These are phyloP conservation scores for Cebidichthys violaceus DNA, from an alignment of 2,113 vertebrate genomes.

Conservation along the genomic window DNA sequence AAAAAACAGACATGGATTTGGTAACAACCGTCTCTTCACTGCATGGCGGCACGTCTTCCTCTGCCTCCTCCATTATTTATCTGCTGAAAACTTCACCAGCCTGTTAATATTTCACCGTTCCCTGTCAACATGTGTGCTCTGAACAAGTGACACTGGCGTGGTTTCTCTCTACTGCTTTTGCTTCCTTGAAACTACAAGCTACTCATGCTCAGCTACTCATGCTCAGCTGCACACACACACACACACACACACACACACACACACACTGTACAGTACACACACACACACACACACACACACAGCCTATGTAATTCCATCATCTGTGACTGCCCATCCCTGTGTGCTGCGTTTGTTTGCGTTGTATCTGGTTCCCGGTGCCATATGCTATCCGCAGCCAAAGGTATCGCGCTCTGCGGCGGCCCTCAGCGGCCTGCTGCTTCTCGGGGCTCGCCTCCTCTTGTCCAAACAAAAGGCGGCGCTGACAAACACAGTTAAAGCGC, in stretches of 20 bases:
- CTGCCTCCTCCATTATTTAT: background rate
- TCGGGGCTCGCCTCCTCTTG: constrained; percentile 62
- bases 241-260: background rate
- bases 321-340: constrained; percentile 56
- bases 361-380: constrained; percentile 75
- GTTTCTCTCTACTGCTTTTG: background rate
- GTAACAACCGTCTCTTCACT: no score
- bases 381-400: constrained; percentile 63
- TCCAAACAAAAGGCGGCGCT: constrained; percentile 68
- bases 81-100: background rate
- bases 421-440: constrained; percentile 76
- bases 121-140: background rate
- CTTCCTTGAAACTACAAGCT: background rate
- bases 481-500: constrained; percentile 62
- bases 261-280: no score
- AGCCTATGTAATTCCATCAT: constrained; percentile 67
- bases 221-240: background rate
- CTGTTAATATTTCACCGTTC: constrained; percentile 14
- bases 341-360: constrained; percentile 71
- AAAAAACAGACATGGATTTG: no score
- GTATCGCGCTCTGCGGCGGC: constrained; percentile 62
- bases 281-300: constrained; percentile 1
- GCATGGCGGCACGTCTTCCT: background rate
- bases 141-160: background rate
- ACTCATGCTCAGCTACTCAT: background rate